phyloP scores from a whole-genome alignment of 2,113 vertebrate species.

The Beaufortia kweichowensis region DNA sequence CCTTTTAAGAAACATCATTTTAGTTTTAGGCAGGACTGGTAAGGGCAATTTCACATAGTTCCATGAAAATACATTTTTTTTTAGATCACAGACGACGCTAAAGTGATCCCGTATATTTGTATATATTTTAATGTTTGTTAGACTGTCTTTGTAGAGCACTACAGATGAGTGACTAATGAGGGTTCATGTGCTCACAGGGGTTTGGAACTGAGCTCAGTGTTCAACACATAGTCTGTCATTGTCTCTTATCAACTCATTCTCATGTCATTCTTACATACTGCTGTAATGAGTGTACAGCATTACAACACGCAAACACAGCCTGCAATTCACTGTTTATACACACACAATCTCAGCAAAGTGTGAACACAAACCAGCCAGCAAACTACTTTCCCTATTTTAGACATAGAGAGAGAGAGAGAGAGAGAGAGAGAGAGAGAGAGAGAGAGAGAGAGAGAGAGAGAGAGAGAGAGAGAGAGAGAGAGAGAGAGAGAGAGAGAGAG shows the following conservation, averaged over 20 bases:
- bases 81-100: too few species aligned
- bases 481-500: conserved; percentile 58
- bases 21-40: too few species aligned
- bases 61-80: too few species aligned
- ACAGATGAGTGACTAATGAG: neutral
- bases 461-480: too few species aligned
- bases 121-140: neutral
- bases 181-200: neutral
- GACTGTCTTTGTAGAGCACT: neutral
- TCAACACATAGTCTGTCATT: neutral
- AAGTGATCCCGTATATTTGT: too few species aligned
- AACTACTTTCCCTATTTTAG: conserved; percentile 63
- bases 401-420: conserved; percentile 39
- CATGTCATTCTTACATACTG: neutral
- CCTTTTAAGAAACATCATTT: too few species aligned
- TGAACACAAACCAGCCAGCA: conserved; percentile 20
- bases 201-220: neutral
- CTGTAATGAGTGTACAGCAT: neutral
- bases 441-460: neutral
- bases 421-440: neutral
- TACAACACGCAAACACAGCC: conserved; percentile 6
- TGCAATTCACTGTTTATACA: neutral
- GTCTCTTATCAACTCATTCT: neutral
- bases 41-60: too few species aligned
- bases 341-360: conserved; percentile 7